These are phyloP conservation scores for Tiliacea citrago DNA, from an alignment of 2,888 invertebrate species.

Conservation along the genomic window DNA sequence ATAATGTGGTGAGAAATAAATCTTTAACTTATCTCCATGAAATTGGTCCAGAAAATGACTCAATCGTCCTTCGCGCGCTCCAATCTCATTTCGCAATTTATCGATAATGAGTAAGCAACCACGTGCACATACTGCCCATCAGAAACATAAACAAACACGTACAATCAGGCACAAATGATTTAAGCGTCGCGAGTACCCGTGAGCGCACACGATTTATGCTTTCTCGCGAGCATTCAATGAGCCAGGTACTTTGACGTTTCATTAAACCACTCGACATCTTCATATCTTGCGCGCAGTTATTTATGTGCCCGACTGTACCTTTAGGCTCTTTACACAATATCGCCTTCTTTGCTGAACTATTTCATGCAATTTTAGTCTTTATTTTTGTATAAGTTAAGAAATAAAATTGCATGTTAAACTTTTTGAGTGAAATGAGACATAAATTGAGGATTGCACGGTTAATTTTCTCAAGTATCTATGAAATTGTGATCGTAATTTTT, in stretches of 20 bases:
- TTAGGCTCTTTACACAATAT: slow-evolving; percentile 72
- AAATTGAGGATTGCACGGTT: slow-evolving; percentile 36
- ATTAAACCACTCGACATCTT: slow-evolving; percentile 88
- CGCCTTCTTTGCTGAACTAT: slow-evolving; percentile 34
- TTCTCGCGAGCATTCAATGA: slow-evolving; percentile 81
- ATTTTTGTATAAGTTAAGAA: accelerated
- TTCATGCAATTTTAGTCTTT: slow-evolving; percentile 32
- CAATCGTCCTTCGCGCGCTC: slow-evolving; percentile 11
- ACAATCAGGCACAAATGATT: slow-evolving; percentile 74
- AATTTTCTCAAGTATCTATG: slow-evolving; percentile 53
- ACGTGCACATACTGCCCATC: slow-evolving; percentile 59
- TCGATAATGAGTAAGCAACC: slow-evolving; percentile 63
- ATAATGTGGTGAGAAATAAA: no score
- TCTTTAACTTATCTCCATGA: background rate
- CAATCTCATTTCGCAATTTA: slow-evolving; percentile 59
- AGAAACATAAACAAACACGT: slow-evolving; percentile 74
- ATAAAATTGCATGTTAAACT: background rate
- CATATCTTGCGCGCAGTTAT: slow-evolving; percentile 84
- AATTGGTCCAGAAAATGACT: slow-evolving; percentile 20
- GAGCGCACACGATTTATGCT: slow-evolving; percentile 75
- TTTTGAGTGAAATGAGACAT: slow-evolving; percentile 46
- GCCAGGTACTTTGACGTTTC: slow-evolving; percentile 87
- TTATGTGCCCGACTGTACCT: slow-evolving; percentile 84
- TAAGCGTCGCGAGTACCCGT: slow-evolving; percentile 71
- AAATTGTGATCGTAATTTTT: slow-evolving; percentile 38